Evolutionary conservation across 2,888 invertebrate genomes (phyloP), one percentile per base, ranked within the genome.

Genomic region (Melanchra persicariae): DNA sequence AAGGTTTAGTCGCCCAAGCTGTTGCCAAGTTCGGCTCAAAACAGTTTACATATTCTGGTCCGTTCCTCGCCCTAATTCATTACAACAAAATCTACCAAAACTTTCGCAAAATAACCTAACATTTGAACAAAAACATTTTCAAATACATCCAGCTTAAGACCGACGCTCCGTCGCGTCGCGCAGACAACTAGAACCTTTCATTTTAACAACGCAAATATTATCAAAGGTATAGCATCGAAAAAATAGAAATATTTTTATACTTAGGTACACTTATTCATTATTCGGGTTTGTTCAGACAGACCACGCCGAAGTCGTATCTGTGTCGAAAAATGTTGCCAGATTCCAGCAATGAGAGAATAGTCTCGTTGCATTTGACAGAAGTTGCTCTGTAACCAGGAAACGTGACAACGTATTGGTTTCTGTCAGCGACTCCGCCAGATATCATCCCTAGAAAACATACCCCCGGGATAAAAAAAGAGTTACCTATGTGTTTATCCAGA

Each of bases 11-110:
- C 19, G 19, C 47, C 26, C 54, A 60, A 70, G 74, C 74, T 74
- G 74, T 78, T 74, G 59, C 79, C 59, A 55, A 74, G 19, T 55
- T 40, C 22, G 26, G 40, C 55, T 67, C 68, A 57, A 76, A 76
- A 57, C 59, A 47, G 59, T 78, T 71, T 55, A 54, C 34, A 74
- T 71, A 71, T 60, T 71, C 26, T 34, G 49, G 49, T 55, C 43
- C 54, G 34, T 60, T 58, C 22, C 40, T 47, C 37, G 22, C 34
- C 40, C 37, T 34, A 73, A 79, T 62, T 75, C 30, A 79, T 62
- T 62, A 52, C 58, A 73, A 62, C 40, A 79, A 59, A 75, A 34
- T 62, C 40, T 9, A 79, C 43, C 9, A 26, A 40, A 71, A 74
- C n/a, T 64, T 65, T 74, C 9, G 17, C 57, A 40, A 49, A 79